Evolutionary conservation across 2,888 invertebrate species (phyloP).

Genomic region (Anaspis maculata): DNA sequence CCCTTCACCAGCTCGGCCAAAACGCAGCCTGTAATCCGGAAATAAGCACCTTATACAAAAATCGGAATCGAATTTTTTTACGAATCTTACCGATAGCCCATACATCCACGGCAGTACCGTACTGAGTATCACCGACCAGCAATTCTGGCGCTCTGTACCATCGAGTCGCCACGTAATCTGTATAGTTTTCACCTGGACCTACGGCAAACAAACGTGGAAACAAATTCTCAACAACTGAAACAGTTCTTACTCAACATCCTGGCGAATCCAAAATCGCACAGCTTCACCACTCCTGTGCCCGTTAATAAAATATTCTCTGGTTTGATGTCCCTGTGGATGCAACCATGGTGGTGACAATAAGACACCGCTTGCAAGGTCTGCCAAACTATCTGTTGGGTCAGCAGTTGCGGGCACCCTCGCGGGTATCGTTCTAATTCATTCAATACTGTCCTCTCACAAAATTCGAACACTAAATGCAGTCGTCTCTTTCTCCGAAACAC

Average conservation of each 20-base stretch:
- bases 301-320: conserved; percentile 98
- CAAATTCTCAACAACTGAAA: conserved; percentile 2
- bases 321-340: conserved; percentile 95
- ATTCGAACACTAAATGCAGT: conserved; percentile 96
- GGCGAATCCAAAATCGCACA: conserved; percentile 98
- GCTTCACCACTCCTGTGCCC: conserved; percentile 85
- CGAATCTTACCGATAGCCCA: conserved; percentile 80
- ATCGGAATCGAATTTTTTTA: neutral
- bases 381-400: conserved; percentile 88
- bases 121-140: conserved; percentile 92
- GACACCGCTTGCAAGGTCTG: conserved; percentile 92
- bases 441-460: conserved; percentile 94
- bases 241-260: conserved; percentile 69
- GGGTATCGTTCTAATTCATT: conserved; percentile 90
- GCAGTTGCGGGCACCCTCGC: conserved; percentile 81
- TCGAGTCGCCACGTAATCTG: conserved; percentile 97
- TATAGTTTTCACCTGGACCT: conserved; percentile 96
- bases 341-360: conserved; percentile 95
- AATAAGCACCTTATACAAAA: no score
- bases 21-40: conserved; percentile 68
- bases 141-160: conserved; percentile 98
- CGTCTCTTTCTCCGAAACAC: conserved; percentile 94
- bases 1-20: conserved; percentile 81
- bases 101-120: conserved; percentile 88
- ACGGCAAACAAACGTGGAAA: conserved; percentile 17